These are phyloP conservation scores for Leuciscus waleckii DNA, from an alignment of 2,797 vertebrate genomes.

Conservation along the genomic window DNA sequence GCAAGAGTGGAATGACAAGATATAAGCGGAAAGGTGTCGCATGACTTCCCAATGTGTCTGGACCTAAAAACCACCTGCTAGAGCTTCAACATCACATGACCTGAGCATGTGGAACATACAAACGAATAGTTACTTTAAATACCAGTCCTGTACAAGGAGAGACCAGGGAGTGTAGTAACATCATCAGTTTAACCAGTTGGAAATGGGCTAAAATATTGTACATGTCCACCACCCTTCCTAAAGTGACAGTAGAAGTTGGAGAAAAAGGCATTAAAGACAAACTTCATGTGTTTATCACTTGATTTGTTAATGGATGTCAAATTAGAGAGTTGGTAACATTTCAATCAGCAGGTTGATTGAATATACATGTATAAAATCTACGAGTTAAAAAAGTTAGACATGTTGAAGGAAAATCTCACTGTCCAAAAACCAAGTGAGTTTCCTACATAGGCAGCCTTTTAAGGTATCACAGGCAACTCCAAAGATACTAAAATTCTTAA, in stretches of 20 bases:
- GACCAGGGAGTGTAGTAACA: background rate
- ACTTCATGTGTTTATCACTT: background rate
- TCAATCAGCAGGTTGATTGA: background rate
- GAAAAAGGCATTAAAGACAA: background rate
- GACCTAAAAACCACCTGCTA: slow-evolving; percentile 13
- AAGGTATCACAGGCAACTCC: background rate
- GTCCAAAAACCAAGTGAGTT: background rate
- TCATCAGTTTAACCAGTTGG: background rate
- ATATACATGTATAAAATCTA: background rate
- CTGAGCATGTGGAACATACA: background rate
- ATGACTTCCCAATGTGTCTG: slow-evolving; percentile 7
- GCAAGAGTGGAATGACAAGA: slow-evolving; percentile 52
- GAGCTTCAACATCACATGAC: background rate
- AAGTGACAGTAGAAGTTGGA: background rate
- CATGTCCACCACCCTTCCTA: background rate
- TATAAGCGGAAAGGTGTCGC: background rate
- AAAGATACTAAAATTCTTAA: background rate
- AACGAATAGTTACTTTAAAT: background rate
- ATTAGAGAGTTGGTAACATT: background rate
- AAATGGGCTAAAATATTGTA: background rate
- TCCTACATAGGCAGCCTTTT: background rate
- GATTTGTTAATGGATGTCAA: background rate
- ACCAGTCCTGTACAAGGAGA: background rate
- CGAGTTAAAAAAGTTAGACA: background rate
- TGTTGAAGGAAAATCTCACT: background rate